phyloP scores from a whole-genome alignment of 2,888 invertebrate genomes.

The Amphipoea lucens region DNA sequence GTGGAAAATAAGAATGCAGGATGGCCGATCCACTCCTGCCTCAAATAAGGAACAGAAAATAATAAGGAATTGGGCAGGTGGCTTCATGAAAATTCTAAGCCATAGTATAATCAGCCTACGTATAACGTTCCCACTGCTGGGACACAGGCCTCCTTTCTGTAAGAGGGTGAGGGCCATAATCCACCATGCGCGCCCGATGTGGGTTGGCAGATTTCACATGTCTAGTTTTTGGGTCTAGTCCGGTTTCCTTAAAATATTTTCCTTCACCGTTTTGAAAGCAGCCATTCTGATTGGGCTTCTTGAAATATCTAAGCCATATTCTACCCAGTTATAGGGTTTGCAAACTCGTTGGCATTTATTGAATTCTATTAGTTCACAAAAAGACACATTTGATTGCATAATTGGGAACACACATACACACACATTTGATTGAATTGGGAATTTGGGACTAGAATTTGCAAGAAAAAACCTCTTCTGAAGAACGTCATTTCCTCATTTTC shows the following conservation, averaged over 20 bases:
- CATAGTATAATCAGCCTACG: neutral
- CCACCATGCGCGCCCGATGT: neutral
- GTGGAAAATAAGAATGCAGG: constrained; percentile 27
- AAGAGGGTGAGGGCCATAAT: neutral
- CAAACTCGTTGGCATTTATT: neutral
- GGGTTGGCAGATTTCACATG: neutral
- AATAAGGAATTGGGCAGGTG: neutral
- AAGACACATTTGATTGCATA: too few species aligned
- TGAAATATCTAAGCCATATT: neutral
- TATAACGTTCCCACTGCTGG: neutral
- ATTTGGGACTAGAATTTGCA: neutral
- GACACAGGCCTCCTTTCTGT: neutral
- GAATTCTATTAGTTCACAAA: neutral
- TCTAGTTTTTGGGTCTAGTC: neutral
- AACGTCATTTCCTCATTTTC: neutral
- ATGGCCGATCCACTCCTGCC: neutral
- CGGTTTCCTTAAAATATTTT: neutral
- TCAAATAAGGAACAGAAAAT: neutral
- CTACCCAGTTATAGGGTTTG: neutral
- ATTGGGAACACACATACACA: too few species aligned
- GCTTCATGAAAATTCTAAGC: neutral
- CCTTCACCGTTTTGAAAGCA: neutral
- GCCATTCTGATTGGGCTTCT: neutral
- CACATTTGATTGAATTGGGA: too few species aligned
- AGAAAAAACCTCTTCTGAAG: neutral